Conservation (phyloP, 1,140 invertebrate species). For the Eulimnadia texana region DNA sequence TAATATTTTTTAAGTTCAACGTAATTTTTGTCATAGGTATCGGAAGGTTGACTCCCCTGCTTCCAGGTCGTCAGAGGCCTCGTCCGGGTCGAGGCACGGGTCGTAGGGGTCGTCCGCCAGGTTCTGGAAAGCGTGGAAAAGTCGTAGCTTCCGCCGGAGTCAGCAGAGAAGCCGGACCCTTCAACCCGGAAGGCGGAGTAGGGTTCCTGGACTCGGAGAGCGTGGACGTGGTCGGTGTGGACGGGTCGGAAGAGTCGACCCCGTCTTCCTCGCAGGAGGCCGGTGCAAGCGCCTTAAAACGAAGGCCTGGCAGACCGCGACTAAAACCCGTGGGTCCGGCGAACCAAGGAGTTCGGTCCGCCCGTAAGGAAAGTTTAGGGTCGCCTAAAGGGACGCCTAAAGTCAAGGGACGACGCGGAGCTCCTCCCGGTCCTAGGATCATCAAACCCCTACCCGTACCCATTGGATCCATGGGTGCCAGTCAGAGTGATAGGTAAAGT, state of each 20-base stretch:
- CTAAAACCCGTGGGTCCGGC: slow-evolving; percentile 45
- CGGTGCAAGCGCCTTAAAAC: slow-evolving; percentile 26
- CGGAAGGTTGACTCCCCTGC: slow-evolving; percentile 10
- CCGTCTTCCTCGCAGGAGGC: neutral
- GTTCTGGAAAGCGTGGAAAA: slow-evolving; percentile 9
- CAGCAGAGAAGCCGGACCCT: neutral
- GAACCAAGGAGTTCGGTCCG: slow-evolving; percentile 39
- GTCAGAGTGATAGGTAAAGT: neutral
- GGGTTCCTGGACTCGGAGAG: neutral
- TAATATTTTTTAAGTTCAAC: too few relatives aligned
- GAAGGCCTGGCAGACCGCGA: slow-evolving; percentile 60
- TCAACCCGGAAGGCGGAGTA: neutral
- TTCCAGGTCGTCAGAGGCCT: slow-evolving; percentile 6
- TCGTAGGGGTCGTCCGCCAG: slow-evolving; percentile 12
- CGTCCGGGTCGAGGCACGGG: slow-evolving; percentile 12
- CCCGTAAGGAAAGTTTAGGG: slow-evolving; percentile 18
- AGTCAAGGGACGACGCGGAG: neutral
- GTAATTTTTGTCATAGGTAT: slow-evolving; percentile 5
- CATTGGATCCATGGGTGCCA: neutral
- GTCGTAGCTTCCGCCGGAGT: slow-evolving; percentile 2
- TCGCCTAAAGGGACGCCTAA: too few relatives aligned
- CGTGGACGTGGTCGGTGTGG: neutral
- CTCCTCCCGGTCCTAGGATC: slow-evolving; percentile 7
- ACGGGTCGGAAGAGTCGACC: neutral
- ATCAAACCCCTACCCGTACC: slow-evolving; percentile 14